These are phyloP conservation scores for Hemicrepidius hirtus DNA, from an alignment of 2,888 invertebrate species.

Conservation along the genomic window DNA sequence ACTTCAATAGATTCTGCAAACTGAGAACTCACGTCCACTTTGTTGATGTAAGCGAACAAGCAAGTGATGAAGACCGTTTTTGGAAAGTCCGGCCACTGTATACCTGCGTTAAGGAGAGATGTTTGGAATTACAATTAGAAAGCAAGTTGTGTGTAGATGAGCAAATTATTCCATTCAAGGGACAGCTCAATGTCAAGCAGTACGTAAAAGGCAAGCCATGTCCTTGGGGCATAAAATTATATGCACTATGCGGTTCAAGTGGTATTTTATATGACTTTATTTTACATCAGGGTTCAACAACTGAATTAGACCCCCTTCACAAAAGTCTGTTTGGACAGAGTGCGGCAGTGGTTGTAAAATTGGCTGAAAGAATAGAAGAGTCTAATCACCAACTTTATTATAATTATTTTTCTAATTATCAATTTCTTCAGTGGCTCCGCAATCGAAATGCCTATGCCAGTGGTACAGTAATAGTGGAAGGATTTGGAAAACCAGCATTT, in stretches of 20 bases:
- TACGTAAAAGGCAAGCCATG: constrained; percentile 22
- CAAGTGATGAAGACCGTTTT: constrained; percentile 9
- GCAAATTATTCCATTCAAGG: constrained; percentile 32
- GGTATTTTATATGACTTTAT: constrained; percentile 27
- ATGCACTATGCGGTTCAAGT: constrained; percentile 14
- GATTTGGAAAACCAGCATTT: constrained; percentile 17
- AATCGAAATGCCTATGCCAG: constrained; percentile 4
- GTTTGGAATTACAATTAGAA: constrained; percentile 14
- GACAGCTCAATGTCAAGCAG: constrained; percentile 19
- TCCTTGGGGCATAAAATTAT: constrained; percentile 26
- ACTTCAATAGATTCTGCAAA: constrained; percentile 20
- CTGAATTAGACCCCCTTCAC: constrained; percentile 15
- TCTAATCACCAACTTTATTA: constrained; percentile 10
- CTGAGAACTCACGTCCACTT: constrained; percentile 12
- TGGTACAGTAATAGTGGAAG: constrained; percentile 9
- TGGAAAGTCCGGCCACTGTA: constrained; percentile 25
- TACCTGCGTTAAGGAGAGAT: constrained; percentile 9
- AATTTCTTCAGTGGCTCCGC: constrained; percentile 3
- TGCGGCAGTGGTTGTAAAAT: constrained; percentile 9
- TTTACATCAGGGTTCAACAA: constrained; percentile 20
- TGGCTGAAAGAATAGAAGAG: constrained; percentile 14
- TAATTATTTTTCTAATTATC: constrained; percentile 11
- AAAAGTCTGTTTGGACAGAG: constrained; percentile 5
- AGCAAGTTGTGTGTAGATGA: constrained; percentile 10
- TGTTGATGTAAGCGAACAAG: constrained; percentile 12